Evolutionary conservation across 2,113 vertebrate species (phyloP).

Genomic region (Struthio camelus): DNA sequence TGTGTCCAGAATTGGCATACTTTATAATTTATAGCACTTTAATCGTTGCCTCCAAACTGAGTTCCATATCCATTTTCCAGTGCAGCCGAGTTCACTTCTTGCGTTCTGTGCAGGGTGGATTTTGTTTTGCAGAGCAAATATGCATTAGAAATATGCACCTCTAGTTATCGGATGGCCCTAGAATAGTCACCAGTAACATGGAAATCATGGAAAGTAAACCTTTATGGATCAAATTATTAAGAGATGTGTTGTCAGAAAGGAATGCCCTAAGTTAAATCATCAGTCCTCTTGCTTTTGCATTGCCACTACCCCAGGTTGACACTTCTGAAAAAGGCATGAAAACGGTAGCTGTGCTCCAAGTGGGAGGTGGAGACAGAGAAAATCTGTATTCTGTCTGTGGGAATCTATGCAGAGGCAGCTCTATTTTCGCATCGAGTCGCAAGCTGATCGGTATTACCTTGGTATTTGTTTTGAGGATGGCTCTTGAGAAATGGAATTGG

Average conservation of each 20-base stretch:
- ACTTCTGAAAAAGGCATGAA: constrained; percentile 62
- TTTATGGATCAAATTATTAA: background rate
- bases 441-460: background rate
- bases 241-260: background rate
- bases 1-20: constrained; percentile 3
- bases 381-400: constrained; percentile 66
- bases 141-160: background rate
- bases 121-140: background rate
- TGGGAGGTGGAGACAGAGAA: constrained; percentile 67
- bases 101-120: background rate
- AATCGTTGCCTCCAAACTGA: constrained; percentile 39
- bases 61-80: background rate
- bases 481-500: constrained; percentile 1
- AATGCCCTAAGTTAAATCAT: background rate
- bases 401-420: constrained; percentile 30
- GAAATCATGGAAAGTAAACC: background rate
- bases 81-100: background rate
- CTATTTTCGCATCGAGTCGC: constrained; percentile 50
- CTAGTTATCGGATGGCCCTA: rapidly evolving
- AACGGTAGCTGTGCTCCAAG: constrained; percentile 51
- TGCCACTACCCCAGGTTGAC: constrained; percentile 37
- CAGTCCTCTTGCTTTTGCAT: background rate
- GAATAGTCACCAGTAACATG: background rate
- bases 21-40: constrained; percentile 40
- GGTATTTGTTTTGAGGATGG: background rate